phyloP scores from a whole-genome alignment of 2,797 vertebrate species.

The Myotis myotis region DNA sequence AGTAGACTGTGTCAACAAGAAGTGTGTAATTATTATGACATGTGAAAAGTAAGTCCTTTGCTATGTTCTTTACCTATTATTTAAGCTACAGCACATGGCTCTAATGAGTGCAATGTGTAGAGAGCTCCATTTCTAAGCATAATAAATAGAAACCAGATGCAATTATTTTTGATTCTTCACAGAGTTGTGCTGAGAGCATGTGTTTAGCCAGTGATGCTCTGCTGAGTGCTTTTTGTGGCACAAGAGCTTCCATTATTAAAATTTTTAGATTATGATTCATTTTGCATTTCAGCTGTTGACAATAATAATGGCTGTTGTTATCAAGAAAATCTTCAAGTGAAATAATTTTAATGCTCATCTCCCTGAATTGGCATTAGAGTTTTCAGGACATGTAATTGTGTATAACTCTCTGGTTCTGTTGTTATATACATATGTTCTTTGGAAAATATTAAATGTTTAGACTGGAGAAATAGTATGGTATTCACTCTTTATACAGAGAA shows the following conservation, averaged over 20 bases:
- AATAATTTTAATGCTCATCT: not conserved
- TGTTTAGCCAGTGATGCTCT: not conserved
- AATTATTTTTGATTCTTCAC: not conserved
- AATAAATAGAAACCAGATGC: not conserved
- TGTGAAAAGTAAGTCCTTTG: not conserved
- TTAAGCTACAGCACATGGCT: constrained; percentile 11
- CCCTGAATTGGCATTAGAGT: not conserved
- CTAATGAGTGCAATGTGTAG: not conserved
- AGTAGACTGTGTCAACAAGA: not conserved
- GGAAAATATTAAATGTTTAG: not conserved
- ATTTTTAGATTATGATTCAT: not conserved
- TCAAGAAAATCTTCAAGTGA: constrained; percentile 1
- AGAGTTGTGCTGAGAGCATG: not conserved
- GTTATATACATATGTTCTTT: not conserved
- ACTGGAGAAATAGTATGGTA: not conserved
- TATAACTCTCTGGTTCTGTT: not conserved
- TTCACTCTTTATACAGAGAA: not conserved
- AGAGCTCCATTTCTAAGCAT: not conserved
- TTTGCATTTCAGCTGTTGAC: not conserved
- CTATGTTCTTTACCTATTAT: not conserved
- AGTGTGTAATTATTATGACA: not conserved
- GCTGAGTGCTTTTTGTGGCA: not conserved
- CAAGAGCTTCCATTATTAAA: not conserved
- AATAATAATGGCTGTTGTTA: constrained; percentile 3
- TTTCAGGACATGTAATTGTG: not conserved